Conservation (phyloP, 1,140 invertebrate species). For the Eriocheir sinensis region DNA sequence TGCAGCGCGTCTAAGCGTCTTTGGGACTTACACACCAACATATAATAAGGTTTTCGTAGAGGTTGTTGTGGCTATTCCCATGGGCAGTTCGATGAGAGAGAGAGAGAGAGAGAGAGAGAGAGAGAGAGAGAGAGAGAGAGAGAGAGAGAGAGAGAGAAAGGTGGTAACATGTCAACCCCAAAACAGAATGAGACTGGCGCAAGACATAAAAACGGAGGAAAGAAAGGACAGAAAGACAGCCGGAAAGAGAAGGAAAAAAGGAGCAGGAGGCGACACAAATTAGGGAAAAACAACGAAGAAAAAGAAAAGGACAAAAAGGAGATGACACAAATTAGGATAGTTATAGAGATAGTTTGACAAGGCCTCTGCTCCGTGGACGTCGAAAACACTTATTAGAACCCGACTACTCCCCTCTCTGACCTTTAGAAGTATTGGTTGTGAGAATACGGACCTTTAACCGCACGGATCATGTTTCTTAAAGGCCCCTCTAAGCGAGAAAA, state of each 20-base stretch:
- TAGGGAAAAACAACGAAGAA: background rate
- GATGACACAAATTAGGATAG: background rate
- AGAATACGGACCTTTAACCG: too few species aligned
- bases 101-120: background rate
- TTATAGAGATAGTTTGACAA: background rate
- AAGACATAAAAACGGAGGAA: background rate
- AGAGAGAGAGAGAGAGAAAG: background rate
- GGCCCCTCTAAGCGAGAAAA: too few species aligned
- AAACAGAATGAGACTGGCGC: background rate
- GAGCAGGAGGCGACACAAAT: background rate
- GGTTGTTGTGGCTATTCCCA: too few species aligned
- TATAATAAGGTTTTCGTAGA: too few species aligned
- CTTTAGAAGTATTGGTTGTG: background rate
- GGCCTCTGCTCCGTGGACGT: too few species aligned
- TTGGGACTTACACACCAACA: too few species aligned
- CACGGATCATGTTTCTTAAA: too few species aligned
- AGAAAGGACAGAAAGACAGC: background rate
- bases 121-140: constrained; percentile 4
- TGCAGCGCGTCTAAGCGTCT: too few species aligned
- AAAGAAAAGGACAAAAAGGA: background rate
- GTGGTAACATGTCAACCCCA: background rate
- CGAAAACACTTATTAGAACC: too few species aligned
- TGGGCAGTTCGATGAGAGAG: too few species aligned
- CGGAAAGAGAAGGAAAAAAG: background rate
- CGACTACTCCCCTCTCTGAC: too few species aligned